Percentiles rank a stretch among this genome's conserved stretches.
Evolutionary conservation across 2,113 vertebrate species (phyloP).

Genomic region (Lasiurus borealis): DNA sequence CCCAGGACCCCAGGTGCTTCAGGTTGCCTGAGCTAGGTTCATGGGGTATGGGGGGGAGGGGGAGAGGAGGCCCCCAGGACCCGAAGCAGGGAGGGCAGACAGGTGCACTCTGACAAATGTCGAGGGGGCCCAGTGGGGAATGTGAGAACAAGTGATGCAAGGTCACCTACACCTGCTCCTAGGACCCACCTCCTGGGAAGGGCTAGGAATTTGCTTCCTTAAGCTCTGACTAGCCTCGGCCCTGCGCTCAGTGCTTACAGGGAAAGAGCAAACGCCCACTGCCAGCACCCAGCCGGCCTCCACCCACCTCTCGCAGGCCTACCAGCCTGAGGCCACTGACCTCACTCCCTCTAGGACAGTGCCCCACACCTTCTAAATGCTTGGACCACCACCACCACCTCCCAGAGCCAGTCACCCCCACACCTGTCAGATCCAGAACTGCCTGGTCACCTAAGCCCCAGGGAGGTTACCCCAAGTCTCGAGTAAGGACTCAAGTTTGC

Average conservation of each 20-base stretch:
- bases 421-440: background rate
- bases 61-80: no score
- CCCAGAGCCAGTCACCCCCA: background rate
- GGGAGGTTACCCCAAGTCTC: background rate
- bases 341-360: background rate
- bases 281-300: no score
- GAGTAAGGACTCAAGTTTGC: background rate
- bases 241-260: background rate
- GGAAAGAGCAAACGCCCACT: no score
- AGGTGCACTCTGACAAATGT: background rate
- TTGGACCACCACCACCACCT: no score
- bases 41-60: background rate
- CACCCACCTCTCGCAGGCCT: background rate
- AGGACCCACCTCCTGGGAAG: background rate
- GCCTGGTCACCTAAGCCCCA: background rate
- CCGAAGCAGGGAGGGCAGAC: background rate
- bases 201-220: background rate
- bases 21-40: no score
- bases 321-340: background rate
- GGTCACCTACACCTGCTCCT: background rate
- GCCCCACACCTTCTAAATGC: background rate
- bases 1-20: background rate
- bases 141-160: background rate
- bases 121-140: background rate
- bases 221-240: accelerated